A percentile compares a stretch with the other conserved stretches of the same genome.
phyloP scores from a whole-genome alignment of 2,113 vertebrate genomes.

The Phoenicopterus ruber region DNA sequence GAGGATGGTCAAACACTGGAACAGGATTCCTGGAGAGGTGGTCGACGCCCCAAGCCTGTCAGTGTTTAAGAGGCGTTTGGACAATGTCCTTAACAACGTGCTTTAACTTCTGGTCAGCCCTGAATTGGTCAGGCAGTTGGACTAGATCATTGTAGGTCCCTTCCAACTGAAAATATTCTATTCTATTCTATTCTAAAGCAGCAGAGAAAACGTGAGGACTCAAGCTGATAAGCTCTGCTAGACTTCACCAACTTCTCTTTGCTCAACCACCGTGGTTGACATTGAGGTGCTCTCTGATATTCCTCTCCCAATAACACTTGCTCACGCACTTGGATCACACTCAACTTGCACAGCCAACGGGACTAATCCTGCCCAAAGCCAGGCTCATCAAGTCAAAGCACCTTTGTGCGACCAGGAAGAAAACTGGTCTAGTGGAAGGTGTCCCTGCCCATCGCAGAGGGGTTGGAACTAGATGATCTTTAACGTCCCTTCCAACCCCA shows the following conservation, averaged over 20 bases:
- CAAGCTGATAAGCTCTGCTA: background rate
- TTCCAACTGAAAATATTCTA: background rate
- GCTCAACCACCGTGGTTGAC: background rate
- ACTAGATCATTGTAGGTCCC: no score
- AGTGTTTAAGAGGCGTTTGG: background rate
- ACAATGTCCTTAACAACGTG: background rate
- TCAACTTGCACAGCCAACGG: background rate
- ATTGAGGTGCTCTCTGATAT: background rate
- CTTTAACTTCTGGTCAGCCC: background rate
- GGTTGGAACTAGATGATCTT: no score
- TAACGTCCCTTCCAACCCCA: no score
- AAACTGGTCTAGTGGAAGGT: no score
- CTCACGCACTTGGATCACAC: background rate
- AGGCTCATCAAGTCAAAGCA: background rate
- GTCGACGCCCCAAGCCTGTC: background rate
- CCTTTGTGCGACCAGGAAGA: background rate
- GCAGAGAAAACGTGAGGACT: background rate
- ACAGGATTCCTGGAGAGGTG: background rate
- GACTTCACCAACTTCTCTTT: background rate
- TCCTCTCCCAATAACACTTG: background rate
- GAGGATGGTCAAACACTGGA: background rate
- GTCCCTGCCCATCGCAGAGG: no score
- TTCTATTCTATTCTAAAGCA: background rate
- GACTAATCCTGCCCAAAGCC: background rate
- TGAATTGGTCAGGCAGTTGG: background rate